Evolutionary conservation across 2,888 invertebrate species (phyloP).

Genomic region (Heteromurus nitidus): DNA sequence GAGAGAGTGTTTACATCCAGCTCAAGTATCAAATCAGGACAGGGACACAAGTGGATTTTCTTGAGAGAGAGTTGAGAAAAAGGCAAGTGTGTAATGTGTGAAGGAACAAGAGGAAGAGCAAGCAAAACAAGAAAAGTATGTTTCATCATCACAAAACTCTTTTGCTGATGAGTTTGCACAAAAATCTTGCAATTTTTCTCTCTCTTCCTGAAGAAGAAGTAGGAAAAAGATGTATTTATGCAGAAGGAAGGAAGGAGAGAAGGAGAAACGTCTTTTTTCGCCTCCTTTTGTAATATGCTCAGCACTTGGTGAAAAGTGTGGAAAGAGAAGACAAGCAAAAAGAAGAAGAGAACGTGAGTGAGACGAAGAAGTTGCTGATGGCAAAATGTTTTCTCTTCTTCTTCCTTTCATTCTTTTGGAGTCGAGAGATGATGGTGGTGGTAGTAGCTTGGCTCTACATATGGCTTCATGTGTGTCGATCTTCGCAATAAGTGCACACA

Average conservation of each 20-base stretch:
- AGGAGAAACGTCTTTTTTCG: too few relatives aligned
- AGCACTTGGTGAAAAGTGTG: neutral
- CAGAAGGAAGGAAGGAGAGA: too few relatives aligned
- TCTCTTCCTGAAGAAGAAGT: neutral
- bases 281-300: too few relatives aligned
- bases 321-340: neutral
- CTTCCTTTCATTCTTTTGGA: conserved; percentile 17
- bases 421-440: conserved; percentile 20
- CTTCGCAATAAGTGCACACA: too few relatives aligned
- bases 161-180: conserved; percentile 50
- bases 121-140: neutral
- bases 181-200: conserved; percentile 39
- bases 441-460: neutral
- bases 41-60: neutral
- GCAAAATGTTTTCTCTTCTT: conserved; percentile 44
- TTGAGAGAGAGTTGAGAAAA: neutral
- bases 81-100: neutral
- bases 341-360: too few relatives aligned
- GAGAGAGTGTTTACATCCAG: neutral
- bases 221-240: neutral
- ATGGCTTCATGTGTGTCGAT: too few relatives aligned
- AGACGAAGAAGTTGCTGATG: conserved; percentile 42
- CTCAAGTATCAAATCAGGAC: conserved; percentile 19
- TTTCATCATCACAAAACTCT: conserved; percentile 36
- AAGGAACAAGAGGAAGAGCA: conserved; percentile 18